Conservation (phyloP, 2,113 vertebrate genomes). For the Etheostoma cragini region DNA sequence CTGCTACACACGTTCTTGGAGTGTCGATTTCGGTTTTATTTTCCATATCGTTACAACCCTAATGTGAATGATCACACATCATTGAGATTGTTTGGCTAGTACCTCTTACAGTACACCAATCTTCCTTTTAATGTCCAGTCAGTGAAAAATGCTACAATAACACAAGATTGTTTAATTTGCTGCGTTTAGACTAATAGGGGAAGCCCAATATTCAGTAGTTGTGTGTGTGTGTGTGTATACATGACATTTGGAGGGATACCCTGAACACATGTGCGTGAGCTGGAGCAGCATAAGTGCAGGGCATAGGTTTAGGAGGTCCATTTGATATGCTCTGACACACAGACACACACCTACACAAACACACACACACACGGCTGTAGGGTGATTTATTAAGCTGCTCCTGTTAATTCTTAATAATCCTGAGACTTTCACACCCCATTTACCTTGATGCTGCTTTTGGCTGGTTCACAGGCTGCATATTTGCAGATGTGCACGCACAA, state of each 20-base stretch:
- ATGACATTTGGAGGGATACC: constrained; percentile 64
- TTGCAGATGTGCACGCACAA: constrained; percentile 47
- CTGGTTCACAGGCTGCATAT: constrained; percentile 67
- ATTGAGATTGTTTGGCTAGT: constrained; percentile 66
- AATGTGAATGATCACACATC: constrained; percentile 16
- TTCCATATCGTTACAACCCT: too few relatives aligned
- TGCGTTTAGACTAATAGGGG: constrained; percentile 41
- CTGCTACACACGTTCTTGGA: too few relatives aligned
- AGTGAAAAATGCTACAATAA: constrained; percentile 62
- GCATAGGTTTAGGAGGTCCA: constrained; percentile 66
- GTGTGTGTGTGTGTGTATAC: constrained; percentile 12
- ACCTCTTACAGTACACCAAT: constrained; percentile 49
- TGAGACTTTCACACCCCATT: constrained; percentile 87
- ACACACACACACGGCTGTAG: constrained; percentile 54
- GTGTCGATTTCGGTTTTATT: too few relatives aligned
- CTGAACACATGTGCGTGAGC: constrained; percentile 79
- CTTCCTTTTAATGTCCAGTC: constrained; percentile 40
- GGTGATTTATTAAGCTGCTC: constrained; percentile 86
- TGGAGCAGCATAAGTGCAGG: constrained; percentile 58
- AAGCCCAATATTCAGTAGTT: constrained; percentile 16
- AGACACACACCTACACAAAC: constrained; percentile 39
- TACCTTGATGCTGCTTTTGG: constrained; percentile 84
- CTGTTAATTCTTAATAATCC: constrained; percentile 88
- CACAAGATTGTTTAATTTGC: constrained; percentile 48
- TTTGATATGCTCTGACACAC: constrained; percentile 59